Evolutionary conservation across 1,140 invertebrate genomes (phyloP).

Genomic region (Diuraphis noxia): DNA sequence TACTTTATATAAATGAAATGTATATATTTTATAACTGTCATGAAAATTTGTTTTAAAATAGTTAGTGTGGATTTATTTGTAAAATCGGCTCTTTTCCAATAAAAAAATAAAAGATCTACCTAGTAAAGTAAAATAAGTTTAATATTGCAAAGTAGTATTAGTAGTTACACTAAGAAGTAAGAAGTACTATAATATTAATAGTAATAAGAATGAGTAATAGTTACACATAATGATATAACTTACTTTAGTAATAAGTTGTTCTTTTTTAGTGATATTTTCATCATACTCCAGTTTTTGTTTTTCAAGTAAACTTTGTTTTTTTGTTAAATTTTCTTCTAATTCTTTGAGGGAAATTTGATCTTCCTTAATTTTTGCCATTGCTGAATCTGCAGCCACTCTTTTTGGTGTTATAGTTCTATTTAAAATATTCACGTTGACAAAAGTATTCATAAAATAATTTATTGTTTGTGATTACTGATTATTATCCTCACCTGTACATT

Average conservation of each 20-base stretch:
- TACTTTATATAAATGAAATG: too few relatives aligned
- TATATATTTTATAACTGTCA: too few relatives aligned
- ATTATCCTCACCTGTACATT: constrained; percentile 72
- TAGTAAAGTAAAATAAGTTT: too few relatives aligned
- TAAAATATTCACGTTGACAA: not conserved
- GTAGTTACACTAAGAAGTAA: too few relatives aligned
- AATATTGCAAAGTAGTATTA: too few relatives aligned
- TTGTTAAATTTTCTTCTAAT: not conserved
- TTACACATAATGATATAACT: not conserved
- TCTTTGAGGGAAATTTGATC: not conserved
- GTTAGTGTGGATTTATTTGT: too few relatives aligned
- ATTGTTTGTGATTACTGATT: not conserved
- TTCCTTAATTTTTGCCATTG: constrained; percentile 28
- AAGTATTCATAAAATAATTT: not conserved
- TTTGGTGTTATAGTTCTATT: not conserved
- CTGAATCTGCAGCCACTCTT: not conserved
- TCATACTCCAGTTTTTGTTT: not conserved
- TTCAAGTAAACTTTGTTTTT: not conserved
- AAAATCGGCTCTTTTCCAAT: too few relatives aligned
- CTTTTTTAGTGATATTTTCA: constrained; percentile 14
- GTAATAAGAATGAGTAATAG: not conserved
- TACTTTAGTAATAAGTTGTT: constrained; percentile 4
- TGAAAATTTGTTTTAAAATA: too few relatives aligned
- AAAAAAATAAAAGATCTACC: too few relatives aligned
- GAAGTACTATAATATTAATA: too few relatives aligned